These are phyloP conservation scores for Zosterops borbonicus DNA, from an alignment of 2,113 vertebrate species.

Conservation along the genomic window DNA sequence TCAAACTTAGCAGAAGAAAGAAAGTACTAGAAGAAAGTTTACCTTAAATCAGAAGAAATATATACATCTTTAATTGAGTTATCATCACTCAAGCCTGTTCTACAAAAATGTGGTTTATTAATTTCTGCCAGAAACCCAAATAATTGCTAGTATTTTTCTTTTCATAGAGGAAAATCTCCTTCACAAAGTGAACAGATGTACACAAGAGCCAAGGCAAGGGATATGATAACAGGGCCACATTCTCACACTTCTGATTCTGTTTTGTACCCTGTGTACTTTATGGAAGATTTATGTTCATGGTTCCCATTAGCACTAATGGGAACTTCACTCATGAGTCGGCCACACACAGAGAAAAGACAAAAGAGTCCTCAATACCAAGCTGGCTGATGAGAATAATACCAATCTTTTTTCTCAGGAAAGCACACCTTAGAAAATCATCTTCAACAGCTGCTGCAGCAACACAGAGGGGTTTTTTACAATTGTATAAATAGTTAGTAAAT, in stretches of 20 bases:
- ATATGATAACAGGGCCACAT: neutral
- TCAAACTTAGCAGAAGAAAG: neutral
- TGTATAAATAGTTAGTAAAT: neutral
- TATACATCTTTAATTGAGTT: neutral
- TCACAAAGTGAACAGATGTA: neutral
- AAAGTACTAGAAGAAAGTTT: neutral
- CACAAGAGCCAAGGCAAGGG: neutral
- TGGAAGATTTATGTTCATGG: constrained; percentile 37
- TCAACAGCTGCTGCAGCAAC: neutral
- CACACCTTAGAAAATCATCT: neutral
- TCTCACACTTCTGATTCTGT: neutral
- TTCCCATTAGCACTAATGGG: neutral
- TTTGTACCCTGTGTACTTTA: constrained; percentile 8
- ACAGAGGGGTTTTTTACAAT: neutral
- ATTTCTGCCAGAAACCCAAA: constrained; percentile 17
- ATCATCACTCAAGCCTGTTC: neutral
- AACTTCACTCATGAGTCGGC: neutral
- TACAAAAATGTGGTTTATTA: neutral
- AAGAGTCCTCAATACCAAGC: neutral
- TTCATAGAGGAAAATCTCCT: neutral
- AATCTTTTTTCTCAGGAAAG: neutral
- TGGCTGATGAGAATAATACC: neutral
- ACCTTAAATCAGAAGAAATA: neutral
- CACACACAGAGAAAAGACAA: constrained; percentile 11
- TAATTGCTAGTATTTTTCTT: neutral